Base-by-base conservation (phyloP, 2,797 vertebrate genomes). In the Spea hammondii region DNA sequence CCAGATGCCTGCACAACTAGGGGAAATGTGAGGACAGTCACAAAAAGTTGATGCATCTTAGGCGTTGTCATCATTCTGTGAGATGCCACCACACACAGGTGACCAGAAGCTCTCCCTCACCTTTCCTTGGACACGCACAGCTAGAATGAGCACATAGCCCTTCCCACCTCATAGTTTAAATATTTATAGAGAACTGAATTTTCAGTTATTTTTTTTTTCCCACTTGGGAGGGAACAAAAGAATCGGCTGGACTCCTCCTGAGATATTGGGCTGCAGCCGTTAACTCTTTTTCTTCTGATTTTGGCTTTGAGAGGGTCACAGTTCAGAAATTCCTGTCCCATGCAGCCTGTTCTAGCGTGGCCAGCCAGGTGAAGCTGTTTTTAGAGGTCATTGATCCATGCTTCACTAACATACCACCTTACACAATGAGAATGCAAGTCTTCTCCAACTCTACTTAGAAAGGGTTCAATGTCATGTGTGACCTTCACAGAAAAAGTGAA, bases 11-110 rank as follows among this genome's bases (percentile, higher is more conserved):
- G 81, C 50, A 84, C 46, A 74, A 88, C 48, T 54, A 88, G 78
- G 12, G 84, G 84, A 82, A 87, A 77, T 54, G 75, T 80, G 74
- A 88, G 67, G 46, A 88, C 86, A 85, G 86, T 86, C 80, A 86
- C 49, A 14, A 78, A 80, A 11, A 88, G 78, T 44, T 73, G 64
- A 6, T 11, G 70, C 8, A 69, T 50, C 68, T 78, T 78, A 84
- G 85, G 84, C 57, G 49, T 2, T 17, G 67, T 11, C 10, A 12
- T 32, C 44, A 9, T 54, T 11, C 48, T 62, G 8, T 45, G 67
- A 54, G 8, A 32, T 62, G 44, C 53, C 47, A 50, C 11, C 13
- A 8, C 48, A 59, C 17, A 51, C 11, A 32, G 53, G 14, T 73
- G 32, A 12, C 55, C n/a, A 50, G 44, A 8, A 65, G 46, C 14